phyloP scores from a whole-genome alignment of 2,888 invertebrate species.

The Graphium colonna region DNA sequence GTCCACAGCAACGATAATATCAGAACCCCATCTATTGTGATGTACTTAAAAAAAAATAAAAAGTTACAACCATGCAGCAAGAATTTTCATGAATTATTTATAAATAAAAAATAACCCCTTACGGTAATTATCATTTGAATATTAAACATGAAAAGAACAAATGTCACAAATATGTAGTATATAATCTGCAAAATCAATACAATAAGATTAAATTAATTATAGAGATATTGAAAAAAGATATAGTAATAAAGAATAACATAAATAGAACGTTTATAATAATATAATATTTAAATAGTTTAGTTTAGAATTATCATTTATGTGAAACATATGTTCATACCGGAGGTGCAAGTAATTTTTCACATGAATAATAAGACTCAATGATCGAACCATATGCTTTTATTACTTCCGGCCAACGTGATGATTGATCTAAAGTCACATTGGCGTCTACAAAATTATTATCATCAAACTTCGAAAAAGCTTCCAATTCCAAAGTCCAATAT shows the following conservation, averaged over 20 bases:
- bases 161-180: slow-evolving; percentile 4
- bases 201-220: neutral
- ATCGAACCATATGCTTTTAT: slow-evolving; percentile 1
- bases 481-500: slow-evolving; percentile 4
- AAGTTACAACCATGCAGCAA: neutral
- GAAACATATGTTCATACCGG: neutral
- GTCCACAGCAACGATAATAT: neutral
- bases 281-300: neutral
- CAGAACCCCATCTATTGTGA: neutral
- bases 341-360: slow-evolving; percentile 6
- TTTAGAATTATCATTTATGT: neutral
- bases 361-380: neutral
- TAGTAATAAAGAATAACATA: neutral
- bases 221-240: neutral
- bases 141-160: slow-evolving; percentile 9
- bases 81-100: neutral
- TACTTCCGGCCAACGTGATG: slow-evolving; percentile 2
- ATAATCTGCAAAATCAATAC: slow-evolving; percentile 10
- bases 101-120: neutral
- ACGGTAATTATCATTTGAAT: slow-evolving; percentile 10
- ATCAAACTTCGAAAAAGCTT: neutral
- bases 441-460: neutral
- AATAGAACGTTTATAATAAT: neutral
- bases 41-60: neutral
- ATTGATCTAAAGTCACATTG: neutral